phyloP scores from a whole-genome alignment of 2,797 vertebrate species.

The Lutra lutra region DNA sequence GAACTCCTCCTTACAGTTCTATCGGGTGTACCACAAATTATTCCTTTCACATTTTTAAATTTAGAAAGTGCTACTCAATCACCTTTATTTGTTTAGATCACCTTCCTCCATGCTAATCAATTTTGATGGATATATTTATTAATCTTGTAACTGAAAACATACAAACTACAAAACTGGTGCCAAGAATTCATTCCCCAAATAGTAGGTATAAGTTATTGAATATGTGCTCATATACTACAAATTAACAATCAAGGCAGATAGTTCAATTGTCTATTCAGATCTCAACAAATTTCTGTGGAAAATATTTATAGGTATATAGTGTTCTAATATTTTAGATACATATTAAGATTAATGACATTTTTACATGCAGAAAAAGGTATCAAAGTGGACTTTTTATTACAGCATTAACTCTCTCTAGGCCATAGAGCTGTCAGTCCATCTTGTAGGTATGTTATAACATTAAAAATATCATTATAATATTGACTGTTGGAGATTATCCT shows the following conservation, averaged over 20 bases:
- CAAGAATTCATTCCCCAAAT: conserved; percentile 59
- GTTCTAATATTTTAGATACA: neutral
- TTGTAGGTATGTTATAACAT: neutral
- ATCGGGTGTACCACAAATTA: conserved; percentile 38
- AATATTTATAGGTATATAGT: neutral
- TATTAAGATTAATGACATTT: neutral
- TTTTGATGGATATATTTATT: conserved; percentile 64
- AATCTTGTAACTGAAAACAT: conserved; percentile 54
- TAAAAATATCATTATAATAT: neutral
- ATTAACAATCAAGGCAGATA: conserved; percentile 20
- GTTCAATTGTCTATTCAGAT: neutral
- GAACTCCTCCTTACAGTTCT: conserved; percentile 30
- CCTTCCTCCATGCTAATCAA: conserved; percentile 61
- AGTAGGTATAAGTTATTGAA: neutral
- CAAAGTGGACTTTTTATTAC: neutral
- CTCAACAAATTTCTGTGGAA: neutral
- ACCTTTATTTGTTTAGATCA: conserved; percentile 69
- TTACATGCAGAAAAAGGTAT: neutral
- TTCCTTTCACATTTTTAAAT: conserved; percentile 48
- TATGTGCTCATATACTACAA: neutral
- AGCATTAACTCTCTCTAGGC: neutral
- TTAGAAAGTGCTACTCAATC: conserved; percentile 57
- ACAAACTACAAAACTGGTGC: conserved; percentile 31
- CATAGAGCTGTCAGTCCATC: neutral
- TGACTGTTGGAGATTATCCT: neutral